Base-by-base conservation (phyloP, 1,140 invertebrate species). In the Lysiphlebus fabarum region DNA sequence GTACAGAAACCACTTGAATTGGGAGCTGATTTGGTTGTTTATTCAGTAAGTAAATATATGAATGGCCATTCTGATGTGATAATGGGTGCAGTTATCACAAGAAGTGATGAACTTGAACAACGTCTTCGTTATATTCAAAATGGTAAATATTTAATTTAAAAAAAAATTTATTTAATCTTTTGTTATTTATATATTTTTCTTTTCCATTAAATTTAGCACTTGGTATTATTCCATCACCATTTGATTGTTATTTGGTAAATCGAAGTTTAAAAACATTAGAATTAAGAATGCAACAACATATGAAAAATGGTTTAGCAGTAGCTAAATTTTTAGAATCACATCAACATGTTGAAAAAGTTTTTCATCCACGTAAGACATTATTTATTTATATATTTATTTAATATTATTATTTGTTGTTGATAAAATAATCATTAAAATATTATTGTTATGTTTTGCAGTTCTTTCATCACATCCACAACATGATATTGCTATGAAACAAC, bases 51-150 rank as follows among this genome's bases (percentile, higher is more conserved):
- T 0, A 99, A 99, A 78, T 99, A 98, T 70, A 95, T 99, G 87
- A 99, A 99, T 78, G 97, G 96, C 0, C 96, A 99, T 77, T 90
- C 92, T 1, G 97, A 99, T 82, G 90, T 98, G 45, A 88, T 99
- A 1, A 99, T 99, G 97, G 97, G 97, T 5, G 89, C 91, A 7
- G 83, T 90, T 7, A 83, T 90, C 34, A 85, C 88, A 5, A 94
- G 87, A 63, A 82, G 87, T 68, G 85, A 90, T 54, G 86, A 86
- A 48, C 67, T 97, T 0, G 84, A 86, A 65, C 71, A 89, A 33
- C 84, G 83, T 72, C 72, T 99, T 10, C 83, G 86, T 63, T 98
- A 91, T 77, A 77, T 95, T 54, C 96, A 99, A 85, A 96, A 97
- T 74, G 84, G 93, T 95, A 82, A 78, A 74, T 33, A 70, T 38